Conservation (phyloP, 2,888 invertebrate species). For the Colostygia pectinataria region DNA sequence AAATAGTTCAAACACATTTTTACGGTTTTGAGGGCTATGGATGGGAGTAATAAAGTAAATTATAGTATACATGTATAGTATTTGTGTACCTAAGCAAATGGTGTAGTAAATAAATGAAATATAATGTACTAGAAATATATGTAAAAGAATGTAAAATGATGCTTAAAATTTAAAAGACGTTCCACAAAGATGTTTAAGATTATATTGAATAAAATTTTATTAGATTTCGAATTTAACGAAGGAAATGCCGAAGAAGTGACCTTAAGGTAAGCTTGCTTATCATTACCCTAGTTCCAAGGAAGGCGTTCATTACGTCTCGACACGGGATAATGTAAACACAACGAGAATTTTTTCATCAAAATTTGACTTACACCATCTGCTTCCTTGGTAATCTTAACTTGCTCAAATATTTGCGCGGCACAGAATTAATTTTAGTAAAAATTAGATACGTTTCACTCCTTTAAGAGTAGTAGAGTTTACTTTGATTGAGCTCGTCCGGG, state of each 20-base stretch:
- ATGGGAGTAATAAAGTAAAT: slow-evolving; percentile 16
- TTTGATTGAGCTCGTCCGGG: too few species aligned
- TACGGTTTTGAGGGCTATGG: slow-evolving; percentile 30
- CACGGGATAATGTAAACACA: slow-evolving; percentile 56
- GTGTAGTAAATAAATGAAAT: slow-evolving; percentile 2
- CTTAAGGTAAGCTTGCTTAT: not conserved
- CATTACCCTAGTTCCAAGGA: slow-evolving; percentile 33
- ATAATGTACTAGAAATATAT: not conserved
- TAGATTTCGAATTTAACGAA: too few species aligned
- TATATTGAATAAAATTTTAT: too few species aligned
- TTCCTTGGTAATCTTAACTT: slow-evolving; percentile 58
- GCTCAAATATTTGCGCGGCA: slow-evolving; percentile 63
- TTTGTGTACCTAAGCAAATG: slow-evolving; percentile 14
- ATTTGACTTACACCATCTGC: slow-evolving; percentile 71
- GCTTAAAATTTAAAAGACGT: too few species aligned
- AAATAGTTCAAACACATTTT: slow-evolving; percentile 32
- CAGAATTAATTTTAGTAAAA: slow-evolving; percentile 6
- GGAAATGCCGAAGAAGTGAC: too few species aligned
- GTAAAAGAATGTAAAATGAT: not conserved
- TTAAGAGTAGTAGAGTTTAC: too few species aligned
- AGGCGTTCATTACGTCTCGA: slow-evolving; percentile 52
- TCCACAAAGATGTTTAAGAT: too few species aligned
- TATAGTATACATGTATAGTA: slow-evolving; percentile 15
- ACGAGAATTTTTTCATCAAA: slow-evolving; percentile 67
- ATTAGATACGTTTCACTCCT: too few species aligned